Evolutionary conservation across 2,113 vertebrate species (phyloP).

Genomic region (Zootoca vivipara): DNA sequence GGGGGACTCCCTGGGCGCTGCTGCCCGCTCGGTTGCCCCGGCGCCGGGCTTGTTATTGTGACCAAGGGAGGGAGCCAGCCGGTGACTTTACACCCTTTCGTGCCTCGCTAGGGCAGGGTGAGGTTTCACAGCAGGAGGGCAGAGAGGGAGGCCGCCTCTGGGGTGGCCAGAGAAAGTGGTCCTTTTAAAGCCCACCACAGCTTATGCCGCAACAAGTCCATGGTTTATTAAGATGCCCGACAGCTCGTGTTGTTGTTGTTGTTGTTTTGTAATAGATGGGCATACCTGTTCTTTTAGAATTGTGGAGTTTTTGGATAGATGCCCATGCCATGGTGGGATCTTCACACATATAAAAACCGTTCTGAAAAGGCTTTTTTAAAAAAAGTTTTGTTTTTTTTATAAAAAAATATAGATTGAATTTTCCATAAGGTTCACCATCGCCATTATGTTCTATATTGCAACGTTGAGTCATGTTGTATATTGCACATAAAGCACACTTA

Average conservation of each 20-base stretch:
- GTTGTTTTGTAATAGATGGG: neutral
- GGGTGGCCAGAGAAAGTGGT: neutral
- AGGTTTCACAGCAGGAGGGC: neutral
- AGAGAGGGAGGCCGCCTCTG: neutral
- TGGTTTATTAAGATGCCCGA: neutral
- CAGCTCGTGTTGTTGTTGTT: neutral
- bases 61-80: neutral
- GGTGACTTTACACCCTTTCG: neutral
- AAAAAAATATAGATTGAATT: no score
- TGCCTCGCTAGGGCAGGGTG: neutral
- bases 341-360: no score
- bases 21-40: constrained; percentile 9
- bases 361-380: no score
- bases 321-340: no score
- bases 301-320: neutral
- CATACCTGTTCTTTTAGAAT: neutral
- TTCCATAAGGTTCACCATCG: no score
- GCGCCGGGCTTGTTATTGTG: constrained; percentile 4
- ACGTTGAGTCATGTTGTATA: no score
- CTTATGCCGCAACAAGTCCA: neutral
- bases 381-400: no score
- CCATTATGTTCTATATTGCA: no score
- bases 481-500: no score
- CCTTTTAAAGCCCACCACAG: neutral
- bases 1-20: neutral